Percentiles rank a stretch among this genome's conserved stretches.
These are phyloP conservation scores for Leptarthrus brevirostris DNA, from an alignment of 2,888 invertebrate species.

Conservation along the genomic window DNA sequence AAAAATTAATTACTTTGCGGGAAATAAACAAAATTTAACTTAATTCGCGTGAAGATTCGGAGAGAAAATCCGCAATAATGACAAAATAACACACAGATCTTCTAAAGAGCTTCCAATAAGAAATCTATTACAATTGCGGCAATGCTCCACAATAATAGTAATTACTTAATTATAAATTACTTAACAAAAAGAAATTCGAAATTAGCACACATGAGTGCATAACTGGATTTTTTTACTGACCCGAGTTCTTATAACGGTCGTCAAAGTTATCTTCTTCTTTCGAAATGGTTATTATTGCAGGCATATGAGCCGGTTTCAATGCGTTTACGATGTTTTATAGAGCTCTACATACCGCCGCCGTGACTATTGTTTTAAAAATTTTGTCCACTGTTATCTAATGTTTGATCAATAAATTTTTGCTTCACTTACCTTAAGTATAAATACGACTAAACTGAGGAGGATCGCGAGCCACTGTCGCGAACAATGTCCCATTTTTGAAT, in stretches of 20 bases:
- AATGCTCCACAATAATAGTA: conserved; percentile 11
- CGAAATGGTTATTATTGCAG: conserved; percentile 45
- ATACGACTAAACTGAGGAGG: conserved; percentile 63
- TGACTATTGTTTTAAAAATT: conserved; percentile 6
- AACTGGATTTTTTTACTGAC: conserved; percentile 65
- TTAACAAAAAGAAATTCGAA: conserved; percentile 64
- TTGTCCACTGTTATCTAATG: conserved; percentile 11
- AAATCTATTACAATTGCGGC: neutral
- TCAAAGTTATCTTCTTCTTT: conserved; percentile 40
- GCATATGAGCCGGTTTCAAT: conserved; percentile 32
- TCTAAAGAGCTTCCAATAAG: neutral
- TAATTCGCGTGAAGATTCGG: no score
- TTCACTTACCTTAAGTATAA: conserved; percentile 65
- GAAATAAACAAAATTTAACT: no score
- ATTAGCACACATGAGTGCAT: conserved; percentile 68
- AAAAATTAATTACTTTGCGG: no score
- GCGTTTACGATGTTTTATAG: conserved; percentile 26
- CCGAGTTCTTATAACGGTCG: conserved; percentile 28
- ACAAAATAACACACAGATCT: neutral
- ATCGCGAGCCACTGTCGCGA: conserved; percentile 64
- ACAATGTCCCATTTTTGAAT: conserved; percentile 64
- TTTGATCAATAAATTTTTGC: neutral
- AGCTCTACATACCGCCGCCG: neutral
- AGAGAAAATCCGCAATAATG: neutral
- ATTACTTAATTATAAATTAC: conserved; percentile 42